A percentile compares a stretch with the other conserved stretches of the same genome.
These are phyloP conservation scores for Rana temporaria DNA, from an alignment of 2,113 vertebrate species.

Conservation along the genomic window DNA sequence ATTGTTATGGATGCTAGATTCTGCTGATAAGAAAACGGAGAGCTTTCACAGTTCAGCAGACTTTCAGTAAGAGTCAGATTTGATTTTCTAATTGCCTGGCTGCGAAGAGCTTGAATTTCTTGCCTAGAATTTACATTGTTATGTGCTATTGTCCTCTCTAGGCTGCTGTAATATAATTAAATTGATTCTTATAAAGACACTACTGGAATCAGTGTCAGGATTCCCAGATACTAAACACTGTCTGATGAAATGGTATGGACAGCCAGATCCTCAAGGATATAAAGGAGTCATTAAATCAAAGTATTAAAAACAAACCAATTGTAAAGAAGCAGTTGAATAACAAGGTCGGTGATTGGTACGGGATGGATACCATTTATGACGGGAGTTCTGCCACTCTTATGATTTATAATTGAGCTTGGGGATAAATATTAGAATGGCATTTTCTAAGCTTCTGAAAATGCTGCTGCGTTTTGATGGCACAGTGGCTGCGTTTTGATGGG, in stretches of 20 bases:
- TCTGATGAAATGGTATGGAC: constrained; percentile 15
- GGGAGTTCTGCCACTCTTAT: neutral
- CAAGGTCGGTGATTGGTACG: neutral
- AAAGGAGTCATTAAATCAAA: constrained; percentile 33
- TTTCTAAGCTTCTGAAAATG: no score
- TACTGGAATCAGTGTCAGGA: constrained; percentile 51
- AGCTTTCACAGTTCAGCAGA: constrained; percentile 57
- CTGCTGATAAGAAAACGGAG: constrained; percentile 55
- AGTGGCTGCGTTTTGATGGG: no score
- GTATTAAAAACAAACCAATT: constrained; percentile 27
- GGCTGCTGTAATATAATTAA: constrained; percentile 57
- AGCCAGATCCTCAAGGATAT: constrained; percentile 9
- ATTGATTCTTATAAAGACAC: constrained; percentile 54
- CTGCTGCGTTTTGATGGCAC: no score
- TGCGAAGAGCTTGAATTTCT: constrained; percentile 47
- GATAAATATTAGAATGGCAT: no score
- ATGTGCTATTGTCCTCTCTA: constrained; percentile 48
- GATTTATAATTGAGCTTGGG: no score
- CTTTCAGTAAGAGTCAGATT: constrained; percentile 57
- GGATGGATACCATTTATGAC: neutral
- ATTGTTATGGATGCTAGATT: constrained; percentile 58
- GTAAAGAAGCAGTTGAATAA: neutral
- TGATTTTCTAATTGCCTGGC: constrained; percentile 56
- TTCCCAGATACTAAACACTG: constrained; percentile 37
- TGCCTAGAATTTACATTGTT: constrained; percentile 53